Evolutionary conservation across 2,113 vertebrate genomes (phyloP), one percentile per base, ranked within the genome.

Genomic region (Sinocyclocheilus rhinocerous): DNA sequence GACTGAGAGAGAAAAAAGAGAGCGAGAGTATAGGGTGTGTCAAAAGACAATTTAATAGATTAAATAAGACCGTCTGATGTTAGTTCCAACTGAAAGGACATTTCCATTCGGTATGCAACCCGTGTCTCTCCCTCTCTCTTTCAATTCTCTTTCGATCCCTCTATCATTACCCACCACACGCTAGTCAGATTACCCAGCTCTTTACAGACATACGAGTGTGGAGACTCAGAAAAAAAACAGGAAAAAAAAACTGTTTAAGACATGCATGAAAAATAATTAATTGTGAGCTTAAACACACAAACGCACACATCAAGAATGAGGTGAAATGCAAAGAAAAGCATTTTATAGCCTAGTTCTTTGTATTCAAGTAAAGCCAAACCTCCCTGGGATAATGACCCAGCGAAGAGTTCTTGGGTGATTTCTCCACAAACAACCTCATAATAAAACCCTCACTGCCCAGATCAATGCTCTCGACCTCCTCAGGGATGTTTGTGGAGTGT

Each of bases 31-130:
- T 12, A 55, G 61, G 36, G 81, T 45, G 33, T 59, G 63, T 55
- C 45, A 78, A 67, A 69, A 79, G 48, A 36, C 39, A 65, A 81
- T 81, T 48, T 65, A 65, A 81, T 48, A 81, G 78, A 81, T 81
- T 39, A 76, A 76, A 76, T 42, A 76, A 75, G 42, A 73, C 29
- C 1, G 29, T 78, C 77, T 79, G 77, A 79, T 79, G 77, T 79
- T 79, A 79, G 55, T 79, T 80, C 55, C 29, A 80, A 42, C 55
- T 16, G 11, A 57, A 33, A 81, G 36, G 36, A 24, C 57, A 26
- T 81, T 63, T 81, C 78, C 78, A 81, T 7, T 65, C n/a, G 3
- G 13, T 45, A 45, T 81, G 78, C 57, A 8, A 81, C 15, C 39
- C 36, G 1, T 63, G 59, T 81, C 39, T 4, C 59, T 67, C 39